phyloP scores from a whole-genome alignment of 2,113 vertebrate genomes.

The Platichthys stellatus region DNA sequence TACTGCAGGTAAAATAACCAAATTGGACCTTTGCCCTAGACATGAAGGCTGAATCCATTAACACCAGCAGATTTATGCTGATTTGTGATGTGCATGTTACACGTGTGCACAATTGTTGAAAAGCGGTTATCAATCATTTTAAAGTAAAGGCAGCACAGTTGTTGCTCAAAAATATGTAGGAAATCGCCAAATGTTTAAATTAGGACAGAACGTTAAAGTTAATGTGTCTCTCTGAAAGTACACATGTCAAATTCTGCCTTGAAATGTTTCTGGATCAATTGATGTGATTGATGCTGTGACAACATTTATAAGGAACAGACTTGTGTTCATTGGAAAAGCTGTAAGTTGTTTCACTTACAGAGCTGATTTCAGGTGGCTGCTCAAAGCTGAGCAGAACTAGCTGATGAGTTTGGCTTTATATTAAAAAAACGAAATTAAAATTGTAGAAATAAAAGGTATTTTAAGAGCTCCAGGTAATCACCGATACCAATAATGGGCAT shows the following conservation, averaged over 20 bases:
- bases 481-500: neutral
- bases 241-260: neutral
- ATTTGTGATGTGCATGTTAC: too few relatives aligned
- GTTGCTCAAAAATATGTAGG: too few relatives aligned
- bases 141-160: too few relatives aligned
- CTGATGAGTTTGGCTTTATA: neutral
- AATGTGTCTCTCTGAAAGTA: neutral
- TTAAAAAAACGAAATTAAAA: neutral
- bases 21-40: too few relatives aligned
- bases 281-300: neutral
- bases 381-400: neutral
- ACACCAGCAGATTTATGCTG: too few relatives aligned
- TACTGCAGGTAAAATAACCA: too few relatives aligned
- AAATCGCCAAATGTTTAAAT: neutral
- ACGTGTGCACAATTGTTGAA: neutral
- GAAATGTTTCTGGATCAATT: neutral
- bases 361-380: neutral
- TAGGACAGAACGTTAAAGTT: neutral
- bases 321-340: neutral
- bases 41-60: too few relatives aligned
- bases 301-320: neutral
- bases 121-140: too few relatives aligned
- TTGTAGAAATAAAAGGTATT: neutral
- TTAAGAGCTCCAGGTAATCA: neutral
- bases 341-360: neutral